Base-by-base conservation (phyloP, 2,113 vertebrate genomes). In the Ammodytes dubius region DNA sequence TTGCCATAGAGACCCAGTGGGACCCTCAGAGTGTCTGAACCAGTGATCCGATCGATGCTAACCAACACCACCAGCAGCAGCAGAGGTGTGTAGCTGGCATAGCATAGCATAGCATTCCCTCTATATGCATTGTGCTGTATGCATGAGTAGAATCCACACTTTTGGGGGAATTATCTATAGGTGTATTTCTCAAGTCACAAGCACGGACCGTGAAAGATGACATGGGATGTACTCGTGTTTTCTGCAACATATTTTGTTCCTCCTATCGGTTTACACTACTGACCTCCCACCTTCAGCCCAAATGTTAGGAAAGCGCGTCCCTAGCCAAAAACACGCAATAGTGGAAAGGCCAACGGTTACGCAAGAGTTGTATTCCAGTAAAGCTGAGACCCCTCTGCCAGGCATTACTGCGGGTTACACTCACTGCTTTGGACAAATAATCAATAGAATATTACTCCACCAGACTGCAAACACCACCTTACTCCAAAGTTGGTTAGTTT, bases 1-100 rank as follows among this genome's bases (percentile, higher is more conserved):
- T 93, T 91, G 83, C 92, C 89, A 94, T 93, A 87, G 91, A 69
- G 81, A 93, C 93, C 86, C 90, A 74, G 37, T 90, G 92, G 91
- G 91, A 90, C 80, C 87, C 83, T 81, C 76, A 89, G 49, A 80
- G 76, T 77, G 80, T 90, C 86, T 90, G 81, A 84, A 85, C 61
- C 83, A 83, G 66, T 84, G 78, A 84, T 86, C 61, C n/a, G n/a
- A 87, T 87, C 76, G 63, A 59, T 67, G 81, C 76, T 70, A 83
- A 86, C 78, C 70, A 46, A 76, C 67, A 74, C 52, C 73, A 71
- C 52, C 73, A 71, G 74, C 70, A 57, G 71, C 72, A 81, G 58
- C 1, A 81, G 49, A 58, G 70, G 73, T 70, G 66, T 69, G 70
- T 47, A 66, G 67, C 65, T 56, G 68, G 17, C 15, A 54, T 58